These are phyloP conservation scores for Brachionus manjavacas DNA, from an alignment of 1,140 invertebrate species.

Conservation along the genomic window DNA sequence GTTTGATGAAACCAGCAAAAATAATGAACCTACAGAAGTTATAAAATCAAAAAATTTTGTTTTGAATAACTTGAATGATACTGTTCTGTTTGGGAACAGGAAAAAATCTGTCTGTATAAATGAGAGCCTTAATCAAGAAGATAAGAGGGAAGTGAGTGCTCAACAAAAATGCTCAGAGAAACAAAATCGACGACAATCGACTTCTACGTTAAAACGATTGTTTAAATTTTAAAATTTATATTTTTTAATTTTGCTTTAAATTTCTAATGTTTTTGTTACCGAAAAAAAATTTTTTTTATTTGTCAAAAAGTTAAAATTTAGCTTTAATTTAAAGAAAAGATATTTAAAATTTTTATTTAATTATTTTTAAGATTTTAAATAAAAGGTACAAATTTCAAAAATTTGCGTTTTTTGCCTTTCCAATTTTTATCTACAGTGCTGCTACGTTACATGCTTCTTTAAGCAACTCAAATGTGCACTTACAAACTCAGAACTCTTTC, in stretches of 20 bases:
- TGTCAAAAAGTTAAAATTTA: no score
- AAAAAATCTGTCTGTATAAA: conserved; percentile 13
- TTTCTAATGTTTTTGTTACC: not conserved
- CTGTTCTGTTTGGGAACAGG: not conserved
- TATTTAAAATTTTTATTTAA: no score
- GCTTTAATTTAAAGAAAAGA: no score
- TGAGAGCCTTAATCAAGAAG: not conserved
- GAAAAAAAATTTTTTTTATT: not conserved
- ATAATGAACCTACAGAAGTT: not conserved
- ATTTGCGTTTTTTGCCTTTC: no score
- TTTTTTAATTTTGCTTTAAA: no score
- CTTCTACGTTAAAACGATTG: conserved; percentile 20
- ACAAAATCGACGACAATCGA: not conserved
- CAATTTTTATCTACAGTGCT: no score
- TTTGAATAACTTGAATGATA: not conserved
- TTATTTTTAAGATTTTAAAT: no score
- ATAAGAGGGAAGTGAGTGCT: not conserved
- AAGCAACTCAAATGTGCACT: no score
- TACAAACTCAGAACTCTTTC: no score
- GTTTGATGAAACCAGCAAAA: not conserved
- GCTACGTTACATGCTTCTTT: no score
- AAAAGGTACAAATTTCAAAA: no score
- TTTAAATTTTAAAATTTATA: not conserved
- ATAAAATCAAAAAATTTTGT: not conserved
- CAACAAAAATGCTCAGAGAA: not conserved